Percentiles rank a stretch among this genome's conserved stretches.
Conservation (phyloP, 37 sponge, comb jelly and placozoan genomes). For the Hexactinellida sp. region DNA sequence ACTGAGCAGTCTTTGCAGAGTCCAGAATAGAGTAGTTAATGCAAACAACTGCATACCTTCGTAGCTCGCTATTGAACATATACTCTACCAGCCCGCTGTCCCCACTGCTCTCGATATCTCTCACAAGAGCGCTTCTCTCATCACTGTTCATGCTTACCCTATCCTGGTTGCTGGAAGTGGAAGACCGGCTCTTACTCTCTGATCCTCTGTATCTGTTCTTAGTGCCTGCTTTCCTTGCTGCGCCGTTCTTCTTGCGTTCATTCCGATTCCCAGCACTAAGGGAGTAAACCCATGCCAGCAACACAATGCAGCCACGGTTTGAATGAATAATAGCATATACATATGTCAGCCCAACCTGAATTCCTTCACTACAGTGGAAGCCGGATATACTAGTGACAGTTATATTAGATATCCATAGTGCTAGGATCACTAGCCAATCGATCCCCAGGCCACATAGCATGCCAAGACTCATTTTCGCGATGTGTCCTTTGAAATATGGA, state of each 20-base stretch:
- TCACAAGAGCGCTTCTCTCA: neutral
- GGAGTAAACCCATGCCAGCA: conserved; percentile 41
- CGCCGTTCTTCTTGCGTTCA: neutral
- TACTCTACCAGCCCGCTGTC: neutral
- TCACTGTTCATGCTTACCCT: neutral
- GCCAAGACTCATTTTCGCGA: neutral
- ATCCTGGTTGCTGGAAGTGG: neutral
- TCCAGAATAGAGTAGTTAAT: neutral
- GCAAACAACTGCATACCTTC: neutral
- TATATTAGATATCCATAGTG: neutral
- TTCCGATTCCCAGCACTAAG: neutral
- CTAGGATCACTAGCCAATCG: neutral
- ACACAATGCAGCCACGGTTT: conserved; percentile 47
- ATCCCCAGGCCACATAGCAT: neutral
- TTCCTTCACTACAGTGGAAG: neutral
- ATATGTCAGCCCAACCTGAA: conserved; percentile 30
- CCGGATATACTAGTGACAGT: neutral
- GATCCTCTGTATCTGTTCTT: neutral
- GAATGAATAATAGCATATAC: conserved; percentile 47
- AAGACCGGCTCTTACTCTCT: neutral
- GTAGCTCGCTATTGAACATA: neutral
- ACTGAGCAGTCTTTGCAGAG: conserved; percentile 2
- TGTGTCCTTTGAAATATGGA: neutral
- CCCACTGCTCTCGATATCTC: neutral
- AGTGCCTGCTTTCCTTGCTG: neutral